Evolutionary conservation across 1,140 invertebrate species (phyloP), one percentile per base, ranked within the genome.

Genomic region (Nixonia krombeini): DNA sequence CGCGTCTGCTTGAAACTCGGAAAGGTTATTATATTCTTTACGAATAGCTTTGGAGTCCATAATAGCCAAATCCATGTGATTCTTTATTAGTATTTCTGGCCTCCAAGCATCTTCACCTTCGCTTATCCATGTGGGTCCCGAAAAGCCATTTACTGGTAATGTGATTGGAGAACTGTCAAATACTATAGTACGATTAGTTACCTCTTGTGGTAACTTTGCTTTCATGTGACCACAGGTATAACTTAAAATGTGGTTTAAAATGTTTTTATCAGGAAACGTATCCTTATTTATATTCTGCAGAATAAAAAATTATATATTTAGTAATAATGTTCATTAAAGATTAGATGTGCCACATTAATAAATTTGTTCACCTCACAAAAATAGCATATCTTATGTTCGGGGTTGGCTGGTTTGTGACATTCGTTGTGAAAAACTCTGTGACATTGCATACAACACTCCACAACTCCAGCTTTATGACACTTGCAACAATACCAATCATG

Each of bases 401-500:
- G 8, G 37, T 68, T 70, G 6, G 29, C 56, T 17, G 75, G 62
- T 5, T 40, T 45, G 25, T 83, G 58, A 42, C 82, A 83, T 9
- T 77, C 72, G 9, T 42, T 17, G 35, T 84, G 82, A 64, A 73
- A 84, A 15, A 83, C 82, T 17, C 80, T 74, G 25, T 75, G 69
- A 59, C 82, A 83, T n/a, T 80, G 70, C 31, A 76, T 70, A 41
- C 82, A 84, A 31, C 73, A 75, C 35, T 80, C 78, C 4, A 84
- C 75, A 6, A 28, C 4, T 3, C 81, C 82, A 7, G 76, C 79
- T 64, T 74, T 74, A 12, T 84, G 80, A 16, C 82, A 84, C 16
- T 82, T 76, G 37, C 47, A 82, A 44, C 82, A 84, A 21, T 84
- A 83, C 82, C 82, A 84, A 38, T 84, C 82, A 21, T 82, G 66